Evolutionary conservation across 2,797 vertebrate species (phyloP).

Genomic region (Ambastaia sidthimunki): DNA sequence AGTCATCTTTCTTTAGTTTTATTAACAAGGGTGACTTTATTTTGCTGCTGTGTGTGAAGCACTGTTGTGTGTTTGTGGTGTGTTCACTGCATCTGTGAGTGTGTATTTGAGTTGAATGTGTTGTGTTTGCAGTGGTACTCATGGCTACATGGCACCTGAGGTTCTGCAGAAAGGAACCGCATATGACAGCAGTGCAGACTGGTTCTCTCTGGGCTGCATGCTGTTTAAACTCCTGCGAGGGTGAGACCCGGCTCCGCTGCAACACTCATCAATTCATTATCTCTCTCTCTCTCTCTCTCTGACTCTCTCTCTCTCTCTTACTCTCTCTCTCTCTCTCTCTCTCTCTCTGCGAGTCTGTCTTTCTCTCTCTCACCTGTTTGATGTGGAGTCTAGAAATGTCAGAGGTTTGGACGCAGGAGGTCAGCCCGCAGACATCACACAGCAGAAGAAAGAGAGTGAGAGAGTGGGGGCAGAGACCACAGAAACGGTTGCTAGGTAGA

Average conservation of each 20-base stretch:
- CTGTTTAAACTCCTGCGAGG: constrained; percentile 97
- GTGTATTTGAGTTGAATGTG: constrained; percentile 29
- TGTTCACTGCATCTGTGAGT: neutral
- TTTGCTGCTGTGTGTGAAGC: neutral
- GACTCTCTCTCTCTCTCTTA: constrained; percentile 33
- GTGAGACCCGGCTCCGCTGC: constrained; percentile 74
- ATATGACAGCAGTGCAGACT: constrained; percentile 97
- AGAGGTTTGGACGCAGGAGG: constrained; percentile 72
- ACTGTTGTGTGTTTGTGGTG: constrained; percentile 4
- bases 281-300: neutral
- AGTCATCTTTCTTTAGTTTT: constrained; percentile 7
- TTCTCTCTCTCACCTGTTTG: constrained; percentile 60
- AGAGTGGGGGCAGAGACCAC: constrained; percentile 30
- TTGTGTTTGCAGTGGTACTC: constrained; percentile 84
- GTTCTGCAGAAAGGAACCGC: constrained; percentile 97
- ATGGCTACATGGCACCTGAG: constrained; percentile 98
- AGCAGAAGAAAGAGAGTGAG: constrained; percentile 22
- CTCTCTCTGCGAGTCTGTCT: constrained; percentile 11
- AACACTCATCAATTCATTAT: constrained; percentile 29
- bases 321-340: constrained; percentile 19
- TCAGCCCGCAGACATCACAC: constrained; percentile 66
- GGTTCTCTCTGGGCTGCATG: constrained; percentile 99
- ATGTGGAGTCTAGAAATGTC: constrained; percentile 77
- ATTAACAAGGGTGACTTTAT: neutral
- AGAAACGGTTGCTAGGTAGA: constrained; percentile 43